phyloP scores from a whole-genome alignment of 2,113 vertebrate species.

The Carassius gibelio region DNA sequence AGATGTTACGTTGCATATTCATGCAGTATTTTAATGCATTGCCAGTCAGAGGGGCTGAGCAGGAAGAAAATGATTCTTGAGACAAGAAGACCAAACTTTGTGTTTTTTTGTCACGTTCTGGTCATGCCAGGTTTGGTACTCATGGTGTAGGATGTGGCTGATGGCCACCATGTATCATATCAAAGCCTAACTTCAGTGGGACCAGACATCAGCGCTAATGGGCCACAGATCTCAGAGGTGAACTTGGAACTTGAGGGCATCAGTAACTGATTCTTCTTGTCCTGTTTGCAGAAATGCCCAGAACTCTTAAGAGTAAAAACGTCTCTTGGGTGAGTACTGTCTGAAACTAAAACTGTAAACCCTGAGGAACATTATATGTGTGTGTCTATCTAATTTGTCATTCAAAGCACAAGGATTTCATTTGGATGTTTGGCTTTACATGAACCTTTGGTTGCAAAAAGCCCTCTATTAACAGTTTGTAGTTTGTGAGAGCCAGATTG shows the following conservation, averaged over 20 bases:
- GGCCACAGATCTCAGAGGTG: conserved; percentile 1
- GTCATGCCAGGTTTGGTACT: neutral
- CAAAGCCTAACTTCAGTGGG: neutral
- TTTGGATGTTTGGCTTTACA: too few species aligned
- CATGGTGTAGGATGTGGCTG: conserved; percentile 22
- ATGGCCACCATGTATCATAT: neutral
- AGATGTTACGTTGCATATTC: conserved; percentile 62
- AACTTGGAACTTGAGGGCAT: neutral
- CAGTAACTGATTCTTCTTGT: too few species aligned
- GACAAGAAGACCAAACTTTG: conserved; percentile 55
- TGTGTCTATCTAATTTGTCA: too few species aligned
- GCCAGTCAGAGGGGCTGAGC: conserved; percentile 24
- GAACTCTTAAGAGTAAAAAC: too few species aligned
- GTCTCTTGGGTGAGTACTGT: too few species aligned
- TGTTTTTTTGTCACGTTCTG: conserved; percentile 43
- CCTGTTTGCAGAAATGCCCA: too few species aligned
- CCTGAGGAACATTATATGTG: too few species aligned
- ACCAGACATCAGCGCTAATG: conserved; percentile 15
- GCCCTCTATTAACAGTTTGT: too few species aligned
- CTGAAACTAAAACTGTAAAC: too few species aligned
- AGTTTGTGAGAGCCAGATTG: too few species aligned
- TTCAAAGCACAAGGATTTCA: too few species aligned
- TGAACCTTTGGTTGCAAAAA: too few species aligned
- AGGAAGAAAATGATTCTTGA: conserved; percentile 31
- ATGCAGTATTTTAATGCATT: conserved; percentile 58